Evolutionary conservation across 1,140 invertebrate genomes (phyloP).

Genomic region (Drosophila insularis): DNA sequence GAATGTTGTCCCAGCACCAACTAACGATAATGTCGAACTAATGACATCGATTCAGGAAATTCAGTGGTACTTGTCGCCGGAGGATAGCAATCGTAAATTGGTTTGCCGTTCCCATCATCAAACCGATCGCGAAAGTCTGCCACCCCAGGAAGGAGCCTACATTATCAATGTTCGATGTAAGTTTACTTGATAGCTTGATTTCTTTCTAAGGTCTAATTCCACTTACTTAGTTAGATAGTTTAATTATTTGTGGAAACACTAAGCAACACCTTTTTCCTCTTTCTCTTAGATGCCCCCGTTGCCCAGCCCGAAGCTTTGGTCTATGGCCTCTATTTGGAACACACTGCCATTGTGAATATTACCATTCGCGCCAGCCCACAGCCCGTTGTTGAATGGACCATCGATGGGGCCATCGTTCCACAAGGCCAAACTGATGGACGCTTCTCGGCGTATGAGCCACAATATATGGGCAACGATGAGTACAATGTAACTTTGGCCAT

Average conservation of each 20-base stretch:
- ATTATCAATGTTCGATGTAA: constrained; percentile 71
- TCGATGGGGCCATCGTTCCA: constrained; percentile 84
- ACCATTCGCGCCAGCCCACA: constrained; percentile 87
- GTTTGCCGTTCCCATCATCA: constrained; percentile 87
- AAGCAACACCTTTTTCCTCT: too few species aligned
- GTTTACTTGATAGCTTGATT: too few species aligned
- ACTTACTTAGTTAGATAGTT: too few species aligned
- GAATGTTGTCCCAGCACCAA: constrained; percentile 82
- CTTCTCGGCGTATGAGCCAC: constrained; percentile 68
- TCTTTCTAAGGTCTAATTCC: too few species aligned
- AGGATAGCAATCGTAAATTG: constrained; percentile 86
- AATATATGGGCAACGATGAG: constrained; percentile 85
- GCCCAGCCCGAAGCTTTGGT: constrained; percentile 83
- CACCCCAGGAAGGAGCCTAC: constrained; percentile 69
- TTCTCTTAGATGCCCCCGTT: constrained; percentile 85
- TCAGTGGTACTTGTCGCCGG: constrained; percentile 84
- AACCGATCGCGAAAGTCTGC: constrained; percentile 71
- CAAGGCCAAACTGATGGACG: constrained; percentile 83
- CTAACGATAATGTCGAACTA: constrained; percentile 82
- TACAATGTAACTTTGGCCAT: constrained; percentile 87
- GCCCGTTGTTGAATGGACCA: constrained; percentile 86
- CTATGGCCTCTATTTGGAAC: constrained; percentile 88
- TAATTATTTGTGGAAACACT: too few species aligned
- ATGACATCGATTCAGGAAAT: constrained; percentile 86
- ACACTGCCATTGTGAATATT: constrained; percentile 86